Conservation (phyloP, 2,888 invertebrate species). For the Monoplex corrugatus region DNA sequence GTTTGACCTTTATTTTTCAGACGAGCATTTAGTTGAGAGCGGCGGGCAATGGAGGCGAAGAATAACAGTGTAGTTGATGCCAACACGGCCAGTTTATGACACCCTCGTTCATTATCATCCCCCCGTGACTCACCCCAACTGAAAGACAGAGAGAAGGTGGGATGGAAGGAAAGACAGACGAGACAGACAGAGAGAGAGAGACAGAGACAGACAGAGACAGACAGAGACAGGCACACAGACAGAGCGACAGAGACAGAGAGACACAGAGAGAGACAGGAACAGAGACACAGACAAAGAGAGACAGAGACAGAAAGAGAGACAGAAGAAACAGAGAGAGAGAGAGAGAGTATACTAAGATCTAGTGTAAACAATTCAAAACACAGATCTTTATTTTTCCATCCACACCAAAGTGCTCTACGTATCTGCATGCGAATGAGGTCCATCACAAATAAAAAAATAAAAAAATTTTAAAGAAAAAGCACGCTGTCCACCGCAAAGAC, state of each 20-base stretch:
- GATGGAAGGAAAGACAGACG: neutral
- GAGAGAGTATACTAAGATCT: neutral
- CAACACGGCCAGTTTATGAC: conserved; percentile 33
- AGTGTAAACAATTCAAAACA: too few species aligned
- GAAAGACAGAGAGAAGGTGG: neutral
- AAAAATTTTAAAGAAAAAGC: too few species aligned
- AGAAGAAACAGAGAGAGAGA: neutral
- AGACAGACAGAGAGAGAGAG: neutral
- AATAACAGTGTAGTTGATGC: conserved; percentile 25
- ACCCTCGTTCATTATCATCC: neutral
- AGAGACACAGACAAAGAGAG: neutral
- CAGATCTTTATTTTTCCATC: too few species aligned
- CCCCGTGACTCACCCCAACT: neutral
- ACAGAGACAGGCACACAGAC: neutral
- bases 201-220: neutral
- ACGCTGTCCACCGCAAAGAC: too few species aligned
- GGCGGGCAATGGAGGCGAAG: neutral
- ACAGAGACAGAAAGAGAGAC: neutral
- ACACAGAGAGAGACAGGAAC: neutral
- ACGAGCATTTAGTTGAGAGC: neutral
- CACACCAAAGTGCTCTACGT: too few species aligned
- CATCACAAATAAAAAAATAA: too few species aligned
- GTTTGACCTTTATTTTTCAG: too few species aligned
- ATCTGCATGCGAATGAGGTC: too few species aligned
- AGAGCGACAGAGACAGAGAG: neutral